Percentiles rank a stretch among this genome's conserved stretches.
Evolutionary conservation across 2,797 vertebrate species (phyloP).

Genomic region (Lacerta bilineata): DNA sequence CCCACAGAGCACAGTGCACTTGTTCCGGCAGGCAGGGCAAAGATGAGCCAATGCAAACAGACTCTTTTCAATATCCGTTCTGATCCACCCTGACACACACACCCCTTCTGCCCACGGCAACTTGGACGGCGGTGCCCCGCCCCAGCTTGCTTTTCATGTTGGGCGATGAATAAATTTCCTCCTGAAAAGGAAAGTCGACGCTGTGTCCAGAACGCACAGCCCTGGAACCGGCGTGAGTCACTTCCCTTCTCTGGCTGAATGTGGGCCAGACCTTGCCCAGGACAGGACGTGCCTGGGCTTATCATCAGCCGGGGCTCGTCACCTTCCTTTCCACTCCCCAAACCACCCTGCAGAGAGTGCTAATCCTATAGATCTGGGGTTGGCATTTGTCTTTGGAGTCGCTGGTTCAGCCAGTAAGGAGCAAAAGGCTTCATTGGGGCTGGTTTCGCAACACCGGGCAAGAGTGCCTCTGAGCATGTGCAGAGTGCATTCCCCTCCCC

Average conservation of each 20-base stretch:
- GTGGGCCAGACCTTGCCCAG: not conserved
- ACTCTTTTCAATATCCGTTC: conserved; percentile 1
- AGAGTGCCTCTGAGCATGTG: not conserved
- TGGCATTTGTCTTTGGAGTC: not conserved
- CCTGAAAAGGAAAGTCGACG: conserved; percentile 31
- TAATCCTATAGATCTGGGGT: not conserved
- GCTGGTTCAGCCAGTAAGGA: too few species aligned
- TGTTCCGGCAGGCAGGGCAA: conserved; percentile 4
- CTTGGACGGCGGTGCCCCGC: conserved; percentile 11
- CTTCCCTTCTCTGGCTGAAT: conserved; percentile 23
- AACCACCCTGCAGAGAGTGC: not conserved
- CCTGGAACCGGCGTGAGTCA: conserved; percentile 41
- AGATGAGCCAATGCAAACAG: conserved; percentile 31
- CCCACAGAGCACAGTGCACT: not conserved
- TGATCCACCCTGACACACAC: not conserved
- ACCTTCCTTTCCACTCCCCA: not conserved
- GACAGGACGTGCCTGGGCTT: conserved; percentile 40
- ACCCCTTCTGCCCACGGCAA: not conserved
- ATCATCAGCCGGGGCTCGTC: conserved; percentile 11
- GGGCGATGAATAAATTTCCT: conserved; percentile 44
- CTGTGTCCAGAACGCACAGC: conserved; percentile 25
- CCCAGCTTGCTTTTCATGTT: conserved; percentile 32
- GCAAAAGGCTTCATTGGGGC: not conserved
- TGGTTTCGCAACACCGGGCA: not conserved
- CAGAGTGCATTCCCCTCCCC: not conserved